phyloP scores from a whole-genome alignment of 2,113 vertebrate genomes.

The Pangasianodon hypophthalmus region DNA sequence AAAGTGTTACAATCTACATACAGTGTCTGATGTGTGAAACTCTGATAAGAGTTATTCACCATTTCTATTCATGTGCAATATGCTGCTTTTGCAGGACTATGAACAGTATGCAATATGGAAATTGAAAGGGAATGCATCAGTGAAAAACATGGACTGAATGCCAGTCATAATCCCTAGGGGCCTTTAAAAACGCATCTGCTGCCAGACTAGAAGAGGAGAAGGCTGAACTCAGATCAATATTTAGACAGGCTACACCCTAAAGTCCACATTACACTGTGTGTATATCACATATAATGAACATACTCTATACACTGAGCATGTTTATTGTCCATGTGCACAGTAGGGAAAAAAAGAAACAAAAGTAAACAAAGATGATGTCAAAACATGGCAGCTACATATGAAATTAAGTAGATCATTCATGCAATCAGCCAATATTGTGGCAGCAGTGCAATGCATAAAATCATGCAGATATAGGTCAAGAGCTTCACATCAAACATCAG shows the following conservation, averaged over 20 bases:
- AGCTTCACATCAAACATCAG: background rate
- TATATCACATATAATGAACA: background rate
- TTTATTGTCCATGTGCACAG: background rate
- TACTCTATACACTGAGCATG: background rate
- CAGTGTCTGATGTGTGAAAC: background rate
- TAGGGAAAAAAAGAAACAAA: background rate
- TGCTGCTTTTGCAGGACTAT: background rate
- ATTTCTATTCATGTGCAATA: background rate
- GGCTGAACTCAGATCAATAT: background rate
- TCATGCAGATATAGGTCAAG: background rate
- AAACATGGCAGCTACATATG: background rate
- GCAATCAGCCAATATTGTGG: background rate
- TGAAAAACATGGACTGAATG: background rate
- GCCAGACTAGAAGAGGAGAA: background rate
- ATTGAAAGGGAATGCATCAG: background rate
- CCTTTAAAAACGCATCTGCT: background rate
- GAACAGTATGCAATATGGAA: background rate
- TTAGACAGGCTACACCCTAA: background rate
- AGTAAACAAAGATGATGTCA: background rate
- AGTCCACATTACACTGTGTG: background rate
- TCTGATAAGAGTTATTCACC: background rate
- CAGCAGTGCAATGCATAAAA: background rate
- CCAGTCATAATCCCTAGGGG: background rate
- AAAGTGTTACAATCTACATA: background rate
- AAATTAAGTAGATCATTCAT: background rate